A percentile compares a stretch with the other conserved stretches of the same genome.
phyloP scores from a whole-genome alignment of 1,140 invertebrate species.

The Drosophila dunni region DNA sequence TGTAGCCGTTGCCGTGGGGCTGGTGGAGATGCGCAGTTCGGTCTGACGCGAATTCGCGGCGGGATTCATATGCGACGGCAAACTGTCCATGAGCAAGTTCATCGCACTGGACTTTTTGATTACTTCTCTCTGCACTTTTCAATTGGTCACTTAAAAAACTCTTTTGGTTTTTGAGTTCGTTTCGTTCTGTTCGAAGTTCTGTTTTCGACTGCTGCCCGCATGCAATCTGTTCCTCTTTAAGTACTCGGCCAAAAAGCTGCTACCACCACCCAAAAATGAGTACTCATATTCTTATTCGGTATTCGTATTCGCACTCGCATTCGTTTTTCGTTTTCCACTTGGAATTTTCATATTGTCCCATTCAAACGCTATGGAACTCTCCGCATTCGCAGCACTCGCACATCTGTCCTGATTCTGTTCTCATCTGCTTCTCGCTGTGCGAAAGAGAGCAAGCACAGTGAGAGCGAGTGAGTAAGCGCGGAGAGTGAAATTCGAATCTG shows the following conservation, averaged over 20 bases:
- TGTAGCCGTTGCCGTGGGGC: constrained; percentile 45
- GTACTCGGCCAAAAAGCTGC: constrained; percentile 54
- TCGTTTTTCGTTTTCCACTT: neutral
- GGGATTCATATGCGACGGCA: constrained; percentile 64
- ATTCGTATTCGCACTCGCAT: neutral
- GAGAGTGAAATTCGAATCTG: constrained; percentile 59
- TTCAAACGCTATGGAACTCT: constrained; percentile 68
- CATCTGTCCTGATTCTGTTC: constrained; percentile 83
- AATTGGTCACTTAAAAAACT: neutral
- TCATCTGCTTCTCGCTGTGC: constrained; percentile 58
- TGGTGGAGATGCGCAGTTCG: constrained; percentile 71
- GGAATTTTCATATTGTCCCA: constrained; percentile 35
- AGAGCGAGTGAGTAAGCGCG: constrained; percentile 10
- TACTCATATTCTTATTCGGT: neutral
- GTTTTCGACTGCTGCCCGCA: constrained; percentile 76
- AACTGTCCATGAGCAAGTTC: constrained; percentile 84
- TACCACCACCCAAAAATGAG: constrained; percentile 52
- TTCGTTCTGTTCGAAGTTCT: constrained; percentile 70
- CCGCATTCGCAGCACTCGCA: constrained; percentile 72
- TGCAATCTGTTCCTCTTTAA: constrained; percentile 84
- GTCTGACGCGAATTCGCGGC: constrained; percentile 48
- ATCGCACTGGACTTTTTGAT: constrained; percentile 41
- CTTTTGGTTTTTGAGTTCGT: neutral
- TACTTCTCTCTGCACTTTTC: constrained; percentile 20
- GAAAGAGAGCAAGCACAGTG: too few relatives aligned